These are phyloP conservation scores for Crotalus viridis DNA, from an alignment of 2,113 vertebrate species.

Conservation along the genomic window DNA sequence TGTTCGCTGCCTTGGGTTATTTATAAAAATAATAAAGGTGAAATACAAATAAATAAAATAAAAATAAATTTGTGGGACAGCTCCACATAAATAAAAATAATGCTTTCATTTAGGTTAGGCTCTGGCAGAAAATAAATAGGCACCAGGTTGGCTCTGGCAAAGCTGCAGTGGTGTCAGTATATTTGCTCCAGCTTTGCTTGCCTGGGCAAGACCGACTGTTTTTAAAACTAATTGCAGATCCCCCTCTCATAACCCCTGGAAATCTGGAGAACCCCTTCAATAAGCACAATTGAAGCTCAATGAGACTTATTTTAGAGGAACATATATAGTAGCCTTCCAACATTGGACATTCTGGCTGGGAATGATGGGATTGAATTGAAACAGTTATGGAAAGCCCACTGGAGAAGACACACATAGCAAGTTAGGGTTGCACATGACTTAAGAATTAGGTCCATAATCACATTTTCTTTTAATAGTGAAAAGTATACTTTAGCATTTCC, in stretches of 20 bases:
- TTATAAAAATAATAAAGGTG: background rate
- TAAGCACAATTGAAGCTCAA: background rate
- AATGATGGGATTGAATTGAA: background rate
- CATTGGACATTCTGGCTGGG: background rate
- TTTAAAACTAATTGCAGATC: background rate
- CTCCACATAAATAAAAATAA: background rate
- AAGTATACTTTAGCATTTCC: background rate
- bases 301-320: background rate
- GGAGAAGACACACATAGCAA: background rate
- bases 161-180: background rate
- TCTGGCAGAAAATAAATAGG: background rate
- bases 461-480: background rate
- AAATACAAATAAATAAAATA: background rate
- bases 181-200: background rate
- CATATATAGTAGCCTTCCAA: background rate
- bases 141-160: background rate
- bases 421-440: background rate
- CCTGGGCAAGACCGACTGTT: background rate
- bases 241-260: background rate
- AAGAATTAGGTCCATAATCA: background rate
- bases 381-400: background rate
- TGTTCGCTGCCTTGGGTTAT: background rate
- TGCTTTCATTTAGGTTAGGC: background rate
- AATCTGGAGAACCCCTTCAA: background rate
- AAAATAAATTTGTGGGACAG: background rate